phyloP scores from a whole-genome alignment of 1,140 invertebrate species.

The Chrysopa pallens region DNA sequence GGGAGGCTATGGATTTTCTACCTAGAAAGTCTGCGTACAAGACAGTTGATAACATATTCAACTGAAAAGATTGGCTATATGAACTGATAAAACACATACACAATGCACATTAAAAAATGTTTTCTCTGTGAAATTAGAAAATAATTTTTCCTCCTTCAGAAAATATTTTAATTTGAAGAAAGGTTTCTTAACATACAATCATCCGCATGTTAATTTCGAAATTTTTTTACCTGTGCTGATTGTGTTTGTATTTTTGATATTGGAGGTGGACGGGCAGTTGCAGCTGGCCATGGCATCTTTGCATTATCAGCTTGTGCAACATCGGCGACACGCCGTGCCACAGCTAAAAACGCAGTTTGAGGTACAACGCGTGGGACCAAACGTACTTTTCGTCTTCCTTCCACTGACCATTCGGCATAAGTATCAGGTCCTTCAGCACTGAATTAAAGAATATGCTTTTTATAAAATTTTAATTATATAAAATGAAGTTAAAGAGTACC shows the following conservation, averaged over 20 bases:
- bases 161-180: not conserved
- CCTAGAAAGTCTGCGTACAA: too few relatives aligned
- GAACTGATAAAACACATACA: slow-evolving; percentile 1
- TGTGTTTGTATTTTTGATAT: not conserved
- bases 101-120: not conserved
- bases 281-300: slow-evolving; percentile 20
- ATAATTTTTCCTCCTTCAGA: too few relatives aligned
- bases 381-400: slow-evolving; percentile 65
- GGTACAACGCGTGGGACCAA: slow-evolving; percentile 62
- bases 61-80: slow-evolving; percentile 3
- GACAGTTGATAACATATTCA: too few relatives aligned
- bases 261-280: slow-evolving; percentile 16
- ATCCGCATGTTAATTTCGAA: not conserved
- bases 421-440: slow-evolving; percentile 46
- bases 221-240: not conserved
- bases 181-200: not conserved
- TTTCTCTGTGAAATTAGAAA: not conserved
- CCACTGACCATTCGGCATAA: slow-evolving; percentile 66
- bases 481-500: slow-evolving; percentile 15
- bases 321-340: slow-evolving; percentile 53
- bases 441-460: not conserved
- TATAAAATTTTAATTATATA: not conserved
- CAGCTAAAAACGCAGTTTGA: slow-evolving; percentile 63
- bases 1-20: too few relatives aligned
- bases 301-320: slow-evolving; percentile 27